phyloP scores from a whole-genome alignment of 1,140 invertebrate genomes.

The Aphaenogaster ashmeadi region DNA sequence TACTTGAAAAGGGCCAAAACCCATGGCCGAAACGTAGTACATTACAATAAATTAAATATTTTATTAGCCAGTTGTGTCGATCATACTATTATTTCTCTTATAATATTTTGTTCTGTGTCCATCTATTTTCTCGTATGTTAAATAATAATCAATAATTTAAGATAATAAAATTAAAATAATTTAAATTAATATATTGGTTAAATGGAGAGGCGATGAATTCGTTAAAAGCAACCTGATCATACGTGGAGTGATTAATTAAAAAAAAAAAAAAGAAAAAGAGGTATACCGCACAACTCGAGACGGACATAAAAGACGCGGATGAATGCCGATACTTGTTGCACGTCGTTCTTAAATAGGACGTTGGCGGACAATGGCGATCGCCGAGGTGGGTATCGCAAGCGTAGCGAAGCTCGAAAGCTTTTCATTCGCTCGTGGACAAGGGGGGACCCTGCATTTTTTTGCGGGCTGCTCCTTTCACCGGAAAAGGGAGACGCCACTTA shows the following conservation, averaged over 20 bases:
- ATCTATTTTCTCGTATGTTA: not conserved
- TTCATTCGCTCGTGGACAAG: conserved; percentile 52
- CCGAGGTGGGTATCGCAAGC: conserved; percentile 38
- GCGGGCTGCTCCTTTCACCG: conserved; percentile 23
- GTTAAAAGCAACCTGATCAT: conserved; percentile 15
- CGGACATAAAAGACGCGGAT: conserved; percentile 37
- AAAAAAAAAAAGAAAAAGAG: not conserved
- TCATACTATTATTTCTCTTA: not conserved
- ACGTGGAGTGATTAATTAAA: conserved; percentile 25
- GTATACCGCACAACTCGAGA: conserved; percentile 4
- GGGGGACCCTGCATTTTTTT: conserved; percentile 24
- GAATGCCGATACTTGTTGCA: conserved; percentile 61
- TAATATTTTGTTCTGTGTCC: not conserved
- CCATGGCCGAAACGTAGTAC: too few relatives aligned
- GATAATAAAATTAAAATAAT: not conserved
- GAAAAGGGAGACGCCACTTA: conserved; percentile 72
- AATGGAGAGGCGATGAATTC: not conserved
- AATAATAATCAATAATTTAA: conserved; percentile 14
- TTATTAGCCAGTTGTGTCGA: too few relatives aligned
- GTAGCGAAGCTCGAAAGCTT: conserved; percentile 63
- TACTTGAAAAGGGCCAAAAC: too few relatives aligned
- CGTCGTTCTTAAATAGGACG: conserved; percentile 53
- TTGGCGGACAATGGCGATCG: conserved; percentile 48
- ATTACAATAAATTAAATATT: too few relatives aligned
- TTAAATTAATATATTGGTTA: conserved; percentile 16